Percentiles rank a stretch among this genome's conserved stretches.
Evolutionary conservation across 2,113 vertebrate species (phyloP).

Genomic region (Thamnophis sirtalis): DNA sequence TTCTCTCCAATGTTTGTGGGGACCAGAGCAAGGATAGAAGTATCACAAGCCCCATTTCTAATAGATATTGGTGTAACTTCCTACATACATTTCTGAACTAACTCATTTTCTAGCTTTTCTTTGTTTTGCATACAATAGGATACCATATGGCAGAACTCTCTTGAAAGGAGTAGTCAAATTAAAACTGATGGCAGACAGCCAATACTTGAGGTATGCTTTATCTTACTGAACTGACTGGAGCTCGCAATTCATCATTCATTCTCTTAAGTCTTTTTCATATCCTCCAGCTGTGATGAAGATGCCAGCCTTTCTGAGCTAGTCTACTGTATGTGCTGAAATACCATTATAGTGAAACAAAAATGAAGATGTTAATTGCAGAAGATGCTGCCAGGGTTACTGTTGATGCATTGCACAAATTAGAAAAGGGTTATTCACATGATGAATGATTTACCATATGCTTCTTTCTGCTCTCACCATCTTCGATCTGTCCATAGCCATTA

Average conservation of each 20-base stretch:
- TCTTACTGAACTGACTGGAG: neutral
- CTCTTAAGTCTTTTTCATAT: neutral
- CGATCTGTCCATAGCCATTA: slow-evolving; percentile 13
- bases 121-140: neutral
- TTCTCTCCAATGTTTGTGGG: neutral
- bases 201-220: fast-evolving
- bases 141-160: neutral
- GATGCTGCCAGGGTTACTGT: slow-evolving; percentile 38
- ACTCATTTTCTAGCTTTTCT: neutral
- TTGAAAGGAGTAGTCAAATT: neutral
- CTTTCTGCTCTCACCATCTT: neutral
- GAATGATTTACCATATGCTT: slow-evolving; percentile 28
- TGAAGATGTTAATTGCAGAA: slow-evolving; percentile 46
- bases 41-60: neutral
- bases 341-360: slow-evolving; percentile 30
- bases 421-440: slow-evolving; percentile 25
- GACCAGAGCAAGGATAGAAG: neutral
- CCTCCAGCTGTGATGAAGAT: neutral
- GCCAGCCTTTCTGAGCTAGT: neutral
- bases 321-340: fast-evolving
- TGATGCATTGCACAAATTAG: slow-evolving; percentile 31
- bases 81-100: neutral
- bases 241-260: neutral
- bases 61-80: neutral
- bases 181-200: neutral